Base-by-base conservation (phyloP, 2,113 vertebrate genomes). In the Phasianus colchicus region DNA sequence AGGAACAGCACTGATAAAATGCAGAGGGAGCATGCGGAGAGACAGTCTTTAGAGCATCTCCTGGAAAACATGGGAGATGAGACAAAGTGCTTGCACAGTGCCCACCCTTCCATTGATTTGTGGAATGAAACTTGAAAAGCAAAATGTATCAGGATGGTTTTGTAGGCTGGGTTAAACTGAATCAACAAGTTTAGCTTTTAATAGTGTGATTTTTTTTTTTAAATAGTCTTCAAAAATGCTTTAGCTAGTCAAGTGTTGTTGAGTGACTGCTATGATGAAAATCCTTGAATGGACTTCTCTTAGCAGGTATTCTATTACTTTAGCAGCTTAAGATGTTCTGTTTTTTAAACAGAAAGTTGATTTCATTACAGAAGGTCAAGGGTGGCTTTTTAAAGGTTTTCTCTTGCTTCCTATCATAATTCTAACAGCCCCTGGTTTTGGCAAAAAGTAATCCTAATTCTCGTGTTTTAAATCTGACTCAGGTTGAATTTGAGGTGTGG, bases 371-470 rank as follows among this genome's bases (percentile, higher is more conserved):
- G 32, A 86, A 50, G 27, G 79, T 42, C 88, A 83, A 25, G 47
- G 38, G 21, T 78, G 50, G 47, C 74, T 94, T 88, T 88, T 47
- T 64, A 75, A 90, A 78, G 73, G 76, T 94, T 88, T 77, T 38
- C n/a, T 92, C 91, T 90, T 83, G 34, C 47, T 92, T 90, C 13
- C 29, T 90, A 27, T 67, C 65, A 13, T 74, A 75, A 64, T 55
- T 78, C 30, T 91, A 73, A 66, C 43, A 85, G 69, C 83, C 32
- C 54, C 21, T 83, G 29, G 4, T 60, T 92, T 81, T 93, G 80
- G 52, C 76, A 93, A 63, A 43, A 22, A 88, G 11, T 86, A 67
- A 67, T 73, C 58, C n/a, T 77, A 74, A 64, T 72, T 38, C 10
- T 85, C 10, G 3, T 12, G 34, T 20, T 90, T 86, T 60, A 58